Percentiles rank a stretch among this genome's conserved stretches.
Conservation (phyloP, 1,140 invertebrate genomes). For the Drosophila insularis region DNA sequence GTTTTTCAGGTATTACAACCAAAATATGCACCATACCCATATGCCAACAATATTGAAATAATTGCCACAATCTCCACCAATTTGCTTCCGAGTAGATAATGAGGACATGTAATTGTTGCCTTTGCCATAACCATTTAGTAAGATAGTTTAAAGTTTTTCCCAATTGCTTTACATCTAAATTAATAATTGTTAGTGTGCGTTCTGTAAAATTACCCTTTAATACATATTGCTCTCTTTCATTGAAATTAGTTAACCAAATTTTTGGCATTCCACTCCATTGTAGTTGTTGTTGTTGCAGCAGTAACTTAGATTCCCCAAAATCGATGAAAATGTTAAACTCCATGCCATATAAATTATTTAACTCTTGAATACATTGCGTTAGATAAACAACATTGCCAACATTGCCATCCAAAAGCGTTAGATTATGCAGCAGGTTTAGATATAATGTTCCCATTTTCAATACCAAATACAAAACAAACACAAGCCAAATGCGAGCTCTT, state of each 20-base stretch:
- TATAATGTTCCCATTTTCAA: slow-evolving; percentile 44
- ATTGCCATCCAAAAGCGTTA: slow-evolving; percentile 23
- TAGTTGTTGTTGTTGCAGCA: slow-evolving; percentile 2
- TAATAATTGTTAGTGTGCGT: slow-evolving; percentile 40
- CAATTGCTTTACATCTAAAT: slow-evolving; percentile 27
- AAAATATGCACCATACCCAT: slow-evolving; percentile 54
- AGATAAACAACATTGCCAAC: slow-evolving; percentile 19
- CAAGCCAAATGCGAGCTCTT: background rate
- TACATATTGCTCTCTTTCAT: background rate
- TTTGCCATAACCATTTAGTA: slow-evolving; percentile 48
- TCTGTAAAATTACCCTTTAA: slow-evolving; percentile 39
- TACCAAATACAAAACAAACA: no score
- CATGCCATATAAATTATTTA: slow-evolving; percentile 40
- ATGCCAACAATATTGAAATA: slow-evolving; percentile 46
- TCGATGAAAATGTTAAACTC: slow-evolving; percentile 54
- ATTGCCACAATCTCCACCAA: background rate
- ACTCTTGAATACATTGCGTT: slow-evolving; percentile 27
- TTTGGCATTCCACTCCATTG: slow-evolving; percentile 11
- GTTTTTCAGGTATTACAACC: slow-evolving; percentile 10
- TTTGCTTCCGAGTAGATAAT: slow-evolving; percentile 35
- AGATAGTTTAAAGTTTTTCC: slow-evolving; percentile 30
- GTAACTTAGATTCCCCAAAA: slow-evolving; percentile 18
- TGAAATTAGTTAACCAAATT: slow-evolving; percentile 13
- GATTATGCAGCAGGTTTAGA: slow-evolving; percentile 46
- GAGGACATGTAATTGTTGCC: slow-evolving; percentile 54